Percentiles rank a stretch among this genome's conserved stretches.
These are phyloP conservation scores for Arrhamphus sclerolepis DNA, from an alignment of 2,797 vertebrate genomes.

Conservation along the genomic window DNA sequence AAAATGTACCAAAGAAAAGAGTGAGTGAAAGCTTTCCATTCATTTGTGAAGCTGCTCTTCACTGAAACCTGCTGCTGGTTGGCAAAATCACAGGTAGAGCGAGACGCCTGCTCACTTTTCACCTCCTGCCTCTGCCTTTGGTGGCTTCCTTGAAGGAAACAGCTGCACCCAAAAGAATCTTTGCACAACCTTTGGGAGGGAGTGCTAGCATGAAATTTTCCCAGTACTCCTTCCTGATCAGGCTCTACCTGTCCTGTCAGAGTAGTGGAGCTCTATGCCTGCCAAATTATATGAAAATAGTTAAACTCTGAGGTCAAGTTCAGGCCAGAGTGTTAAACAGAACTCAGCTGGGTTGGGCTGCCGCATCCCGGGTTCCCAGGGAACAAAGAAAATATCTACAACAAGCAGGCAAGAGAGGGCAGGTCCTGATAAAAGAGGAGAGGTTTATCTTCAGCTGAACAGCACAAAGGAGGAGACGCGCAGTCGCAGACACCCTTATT, in stretches of 20 bases:
- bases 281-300: conserved; percentile 25
- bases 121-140: conserved; percentile 45
- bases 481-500: conserved; percentile 45
- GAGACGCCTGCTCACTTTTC: conserved; percentile 65
- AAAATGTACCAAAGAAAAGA: conserved; percentile 77
- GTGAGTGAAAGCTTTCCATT: conserved; percentile 70
- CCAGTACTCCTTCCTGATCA: conserved; percentile 45
- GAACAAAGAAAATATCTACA: conserved; percentile 72
- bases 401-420: conserved; percentile 68
- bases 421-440: conserved; percentile 71
- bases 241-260: conserved; percentile 67
- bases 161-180: conserved; percentile 73
- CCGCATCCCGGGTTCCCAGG: conserved; percentile 12
- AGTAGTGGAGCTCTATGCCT: conserved; percentile 13
- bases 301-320: conserved; percentile 42
- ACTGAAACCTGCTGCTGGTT: conserved; percentile 33
- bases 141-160: conserved; percentile 65
- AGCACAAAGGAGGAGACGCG: conserved; percentile 73
- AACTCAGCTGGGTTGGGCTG: conserved; percentile 28
- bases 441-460: conserved; percentile 75
- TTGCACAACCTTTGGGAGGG: conserved; percentile 62
- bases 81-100: conserved; percentile 73
- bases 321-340: conserved; percentile 33
- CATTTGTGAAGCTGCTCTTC: conserved; percentile 53
- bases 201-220: conserved; percentile 51